Evolutionary conservation across 2,888 invertebrate species (phyloP).

Genomic region (Capitulum mitella): DNA sequence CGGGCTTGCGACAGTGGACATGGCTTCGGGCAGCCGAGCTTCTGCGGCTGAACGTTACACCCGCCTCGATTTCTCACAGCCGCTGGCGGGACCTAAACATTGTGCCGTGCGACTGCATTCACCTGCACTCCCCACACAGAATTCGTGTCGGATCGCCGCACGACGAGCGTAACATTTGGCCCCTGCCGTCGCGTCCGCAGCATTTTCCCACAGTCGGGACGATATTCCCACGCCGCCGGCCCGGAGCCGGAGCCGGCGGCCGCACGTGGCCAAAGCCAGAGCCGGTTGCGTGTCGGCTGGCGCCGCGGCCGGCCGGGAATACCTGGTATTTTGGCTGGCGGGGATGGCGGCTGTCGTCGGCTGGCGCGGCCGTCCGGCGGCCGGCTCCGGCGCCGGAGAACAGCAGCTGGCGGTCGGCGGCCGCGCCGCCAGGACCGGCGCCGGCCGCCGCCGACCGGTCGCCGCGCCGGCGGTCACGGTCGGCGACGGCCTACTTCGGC

Average conservation of each 20-base stretch:
- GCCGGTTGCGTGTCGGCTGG: not conserved
- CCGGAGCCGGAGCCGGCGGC: conserved; percentile 5
- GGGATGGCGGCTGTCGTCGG: not conserved
- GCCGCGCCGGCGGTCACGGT: too few relatives aligned
- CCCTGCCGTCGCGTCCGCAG: not conserved
- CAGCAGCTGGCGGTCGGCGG: not conserved
- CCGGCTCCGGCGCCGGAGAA: not conserved
- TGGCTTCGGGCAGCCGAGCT: too few relatives aligned
- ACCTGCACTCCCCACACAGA: not conserved
- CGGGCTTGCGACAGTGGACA: too few relatives aligned
- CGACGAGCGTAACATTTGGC: not conserved
- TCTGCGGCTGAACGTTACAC: too few relatives aligned
- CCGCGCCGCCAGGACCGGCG: not conserved
- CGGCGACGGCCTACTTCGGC: too few relatives aligned
- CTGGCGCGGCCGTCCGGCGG: not conserved
- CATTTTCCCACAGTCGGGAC: conserved; percentile 10
- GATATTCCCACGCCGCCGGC: not conserved
- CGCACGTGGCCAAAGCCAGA: not conserved
- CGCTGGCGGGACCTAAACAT: too few relatives aligned
- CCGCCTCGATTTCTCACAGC: too few relatives aligned
- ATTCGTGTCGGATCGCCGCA: not conserved
- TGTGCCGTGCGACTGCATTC: too few relatives aligned
- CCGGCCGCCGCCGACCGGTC: not conserved
- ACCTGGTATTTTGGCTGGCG: conserved; percentile 13
- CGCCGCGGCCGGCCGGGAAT: not conserved